Percentiles rank a stretch among this genome's conserved stretches.
Evolutionary conservation across 2,797 vertebrate genomes (phyloP).

Genomic region (Myoxocephalus aenaeus): DNA sequence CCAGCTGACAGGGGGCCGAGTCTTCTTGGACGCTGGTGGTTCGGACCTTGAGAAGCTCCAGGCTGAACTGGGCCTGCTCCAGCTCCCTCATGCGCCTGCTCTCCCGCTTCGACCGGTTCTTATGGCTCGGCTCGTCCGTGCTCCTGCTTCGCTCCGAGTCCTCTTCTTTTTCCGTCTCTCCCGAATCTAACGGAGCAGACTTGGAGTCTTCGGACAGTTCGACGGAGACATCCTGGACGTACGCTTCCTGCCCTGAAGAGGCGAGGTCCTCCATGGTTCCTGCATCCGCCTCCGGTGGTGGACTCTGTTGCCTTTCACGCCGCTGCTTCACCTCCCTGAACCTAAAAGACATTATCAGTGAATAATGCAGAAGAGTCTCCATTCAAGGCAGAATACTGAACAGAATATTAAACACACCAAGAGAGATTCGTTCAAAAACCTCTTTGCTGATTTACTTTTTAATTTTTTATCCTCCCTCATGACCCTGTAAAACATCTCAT

Average conservation of each 20-base stretch:
- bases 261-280: conserved; percentile 41
- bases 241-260: conserved; percentile 15
- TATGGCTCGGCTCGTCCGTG: conserved; percentile 79
- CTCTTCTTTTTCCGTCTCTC: conserved; percentile 56
- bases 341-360: conserved; percentile 72
- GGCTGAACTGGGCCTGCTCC: conserved; percentile 95
- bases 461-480: too few species aligned
- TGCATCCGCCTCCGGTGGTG: conserved; percentile 46
- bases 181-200: not conserved
- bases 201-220: conserved; percentile 38
- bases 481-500: too few species aligned
- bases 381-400: not conserved
- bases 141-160: conserved; percentile 56
- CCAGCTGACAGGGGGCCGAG: conserved; percentile 50
- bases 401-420: not conserved
- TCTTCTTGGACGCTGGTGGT: conserved; percentile 81
- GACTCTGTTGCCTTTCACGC: conserved; percentile 60
- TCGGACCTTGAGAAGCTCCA: conserved; percentile 94
- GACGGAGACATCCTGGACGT: not conserved
- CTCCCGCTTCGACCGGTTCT: conserved; percentile 93
- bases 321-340: conserved; percentile 85
- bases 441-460: too few species aligned
- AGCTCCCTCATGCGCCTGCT: conserved; percentile 95
- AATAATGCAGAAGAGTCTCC: not conserved
- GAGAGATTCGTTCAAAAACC: too few species aligned